Percentiles rank a stretch among this genome's conserved stretches.
These are phyloP conservation scores for Parapsyche elsis DNA, from an alignment of 1,140 invertebrate species.

Conservation along the genomic window DNA sequence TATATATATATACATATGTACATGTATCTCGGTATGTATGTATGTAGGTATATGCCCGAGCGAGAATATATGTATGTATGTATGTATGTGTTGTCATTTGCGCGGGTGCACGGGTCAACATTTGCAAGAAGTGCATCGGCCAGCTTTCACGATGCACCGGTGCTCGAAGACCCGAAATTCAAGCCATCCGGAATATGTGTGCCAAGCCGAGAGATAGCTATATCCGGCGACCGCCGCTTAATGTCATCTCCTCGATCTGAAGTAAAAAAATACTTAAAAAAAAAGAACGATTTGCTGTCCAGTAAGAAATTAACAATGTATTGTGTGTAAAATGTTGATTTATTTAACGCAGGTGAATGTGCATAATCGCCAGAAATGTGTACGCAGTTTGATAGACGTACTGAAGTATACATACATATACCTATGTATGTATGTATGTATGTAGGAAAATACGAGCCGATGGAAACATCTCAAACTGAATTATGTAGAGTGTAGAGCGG, in stretches of 20 bases:
- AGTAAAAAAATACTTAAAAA: too few relatives aligned
- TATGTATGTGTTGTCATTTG: conserved; percentile 24
- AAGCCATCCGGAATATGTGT: neutral
- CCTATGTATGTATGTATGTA: neutral
- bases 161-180: conserved; percentile 6
- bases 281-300: too few relatives aligned
- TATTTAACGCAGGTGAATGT: too few relatives aligned
- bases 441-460: too few relatives aligned
- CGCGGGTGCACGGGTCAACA: conserved; percentile 32
- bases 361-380: too few relatives aligned
- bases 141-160: conserved; percentile 31
- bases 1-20: neutral
- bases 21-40: neutral
- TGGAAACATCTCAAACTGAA: too few relatives aligned
- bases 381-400: too few relatives aligned
- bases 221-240: neutral
- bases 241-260: neutral
- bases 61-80: neutral
- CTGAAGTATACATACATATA: neutral
- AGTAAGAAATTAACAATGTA: too few relatives aligned
- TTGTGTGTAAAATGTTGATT: too few relatives aligned
- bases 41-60: neutral
- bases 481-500: too few relatives aligned
- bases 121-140: conserved; percentile 5
- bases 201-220: neutral